Base-by-base conservation (phyloP, 2,888 invertebrate genomes). In the Sialis fuliginosa region DNA sequence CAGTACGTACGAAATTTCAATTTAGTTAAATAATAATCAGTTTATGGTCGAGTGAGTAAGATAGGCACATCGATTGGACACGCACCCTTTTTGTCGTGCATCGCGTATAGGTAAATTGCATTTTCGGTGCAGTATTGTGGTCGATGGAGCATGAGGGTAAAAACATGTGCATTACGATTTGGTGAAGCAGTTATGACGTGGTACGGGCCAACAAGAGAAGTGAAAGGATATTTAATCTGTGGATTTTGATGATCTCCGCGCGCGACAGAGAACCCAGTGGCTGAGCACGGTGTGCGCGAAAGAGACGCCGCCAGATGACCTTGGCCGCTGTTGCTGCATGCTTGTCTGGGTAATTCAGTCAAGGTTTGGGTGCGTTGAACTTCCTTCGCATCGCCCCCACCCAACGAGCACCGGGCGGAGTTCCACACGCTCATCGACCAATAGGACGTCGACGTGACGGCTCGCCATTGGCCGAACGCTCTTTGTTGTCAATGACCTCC, bases 291-390 rank as follows among this genome's bases (percentile, higher is more conserved):
- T 68, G 64, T 64, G 66, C 63, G 68, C 68, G 63, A 70, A 6
- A 22, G 13, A 39, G 39, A 39, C 39, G 39, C 5, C 39, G 13
- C 39, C 39, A 67, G 67, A 65, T 75, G 77, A 75, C 77, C 78
- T 77, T 78, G 77, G 77, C 80, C 77, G 66, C 59, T 58, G 64
- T 61, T 61, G 62, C 62, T 13, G 48, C 48, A 50, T 50, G 63
- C 63, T 60, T 64, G 68, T 68, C 69, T 72, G 74, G 74, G 80
- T 81, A 77, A 81, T 75, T 81, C 79, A 81, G 81, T 81, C 81
- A 82, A 82, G 82, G 82, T 82, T 81, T 79, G 79, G 71, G 75
- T 79, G 75, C 81, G 79, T 78, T 80, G 81, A 81, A 80, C 81
- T 77, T 67, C 63, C 66, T 64, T 61, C 62, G 60, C 60, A 60